A percentile compares a stretch with the other conserved stretches of the same genome.
Conservation (phyloP, 1,140 invertebrate species). For the Polypedilum vanderplanki region DNA sequence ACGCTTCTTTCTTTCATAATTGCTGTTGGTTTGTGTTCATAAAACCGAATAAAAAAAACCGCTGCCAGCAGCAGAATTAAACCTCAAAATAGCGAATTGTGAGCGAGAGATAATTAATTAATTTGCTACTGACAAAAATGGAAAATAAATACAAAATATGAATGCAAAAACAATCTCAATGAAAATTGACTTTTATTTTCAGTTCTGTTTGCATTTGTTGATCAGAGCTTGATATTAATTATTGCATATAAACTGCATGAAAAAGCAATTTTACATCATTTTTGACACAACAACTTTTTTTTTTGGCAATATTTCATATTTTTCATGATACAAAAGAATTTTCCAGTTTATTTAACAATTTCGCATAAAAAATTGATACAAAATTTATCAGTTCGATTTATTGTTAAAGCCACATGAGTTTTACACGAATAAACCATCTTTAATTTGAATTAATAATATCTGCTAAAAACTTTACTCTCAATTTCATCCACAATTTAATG, state of each 20-base stretch:
- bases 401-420: neutral
- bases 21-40: slow-evolving; percentile 4
- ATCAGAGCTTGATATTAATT: no score
- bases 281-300: neutral
- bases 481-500: slow-evolving; percentile 1
- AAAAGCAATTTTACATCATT: neutral
- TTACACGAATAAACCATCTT: slow-evolving; percentile 27
- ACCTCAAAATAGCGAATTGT: neutral
- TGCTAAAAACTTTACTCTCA: neutral
- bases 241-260: no score
- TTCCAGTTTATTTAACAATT: neutral
- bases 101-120: slow-evolving; percentile 25
- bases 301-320: neutral
- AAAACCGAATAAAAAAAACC: neutral
- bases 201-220: neutral
- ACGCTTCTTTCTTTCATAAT: neutral
- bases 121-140: neutral
- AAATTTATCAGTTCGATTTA: slow-evolving; percentile 27
- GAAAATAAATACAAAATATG: slow-evolving; percentile 20
- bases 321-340: neutral
- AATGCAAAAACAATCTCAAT: neutral
- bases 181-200: slow-evolving; percentile 23
- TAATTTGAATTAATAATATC: slow-evolving; percentile 24
- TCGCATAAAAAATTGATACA: neutral
- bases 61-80: neutral